These are phyloP conservation scores for Oceanodroma tethys DNA, from an alignment of 2,113 vertebrate species.

Conservation along the genomic window DNA sequence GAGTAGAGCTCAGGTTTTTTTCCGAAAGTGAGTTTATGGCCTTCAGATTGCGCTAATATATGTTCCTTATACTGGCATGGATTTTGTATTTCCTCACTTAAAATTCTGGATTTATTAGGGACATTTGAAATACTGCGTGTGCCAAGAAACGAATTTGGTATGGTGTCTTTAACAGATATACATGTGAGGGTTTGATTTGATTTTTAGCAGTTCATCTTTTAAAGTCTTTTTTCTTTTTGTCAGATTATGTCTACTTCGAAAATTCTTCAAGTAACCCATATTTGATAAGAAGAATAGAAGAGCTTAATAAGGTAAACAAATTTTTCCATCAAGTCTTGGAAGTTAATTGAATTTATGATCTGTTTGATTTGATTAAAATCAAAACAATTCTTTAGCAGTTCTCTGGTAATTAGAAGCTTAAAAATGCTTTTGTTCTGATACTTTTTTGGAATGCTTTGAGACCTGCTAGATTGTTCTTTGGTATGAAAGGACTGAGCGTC, in stretches of 20 bases:
- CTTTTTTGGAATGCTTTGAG: neutral
- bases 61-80: neutral
- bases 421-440: neutral
- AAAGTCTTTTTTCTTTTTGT: conserved; percentile 14
- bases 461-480: neutral
- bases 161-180: neutral
- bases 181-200: neutral
- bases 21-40: neutral
- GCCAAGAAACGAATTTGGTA: too few relatives aligned
- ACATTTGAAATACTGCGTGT: neutral
- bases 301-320: conserved; percentile 90
- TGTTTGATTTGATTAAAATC: conserved; percentile 31
- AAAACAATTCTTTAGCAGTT: neutral
- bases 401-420: neutral
- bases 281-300: conserved; percentile 97
- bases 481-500: neutral
- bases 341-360: conserved; percentile 25
- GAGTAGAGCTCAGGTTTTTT: neutral
- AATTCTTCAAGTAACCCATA: conserved; percentile 98
- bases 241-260: conserved; percentile 99
- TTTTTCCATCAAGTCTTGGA: neutral
- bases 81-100: neutral
- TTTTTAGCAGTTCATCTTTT: neutral
- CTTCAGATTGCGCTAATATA: neutral
- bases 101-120: neutral